Evolutionary conservation across 2,888 invertebrate genomes (phyloP), one percentile per base, ranked within the genome.

Genomic region (Lordiphosa fenestrarum): DNA sequence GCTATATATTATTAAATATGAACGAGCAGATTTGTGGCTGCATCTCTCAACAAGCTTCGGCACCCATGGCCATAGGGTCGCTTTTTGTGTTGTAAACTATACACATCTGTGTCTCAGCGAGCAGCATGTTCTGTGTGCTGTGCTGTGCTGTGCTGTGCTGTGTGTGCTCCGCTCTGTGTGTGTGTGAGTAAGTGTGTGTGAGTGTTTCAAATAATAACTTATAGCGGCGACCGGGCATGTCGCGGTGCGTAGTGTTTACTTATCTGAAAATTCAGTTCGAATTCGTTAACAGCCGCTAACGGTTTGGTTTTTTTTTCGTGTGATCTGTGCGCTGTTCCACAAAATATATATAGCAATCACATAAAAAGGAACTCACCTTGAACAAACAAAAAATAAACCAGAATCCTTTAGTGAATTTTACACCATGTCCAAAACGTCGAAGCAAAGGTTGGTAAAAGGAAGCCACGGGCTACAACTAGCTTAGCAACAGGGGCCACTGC

Each of bases 241-340:
- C 75, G 64, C 68, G 65, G 59, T 76, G 77, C 66, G 71, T 73
- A 66, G 63, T 83, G 66, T 83, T 83, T 81, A 81, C 77, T 69
- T 69, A 69, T 51, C 64, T 60, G 55, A 62, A 68, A 69, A 71
- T 74, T 83, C 75, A 83, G 83, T 83, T 71, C 48, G 71, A 71
- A 69, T 83, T 83, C 69, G 70, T 75, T 70, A 84, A 77, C 73
- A 73, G 84, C 58, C 82, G 81, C 84, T 77, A 81, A 75, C 78
- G 85, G 83, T 83, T 81, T 77, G 64, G 55, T 42, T 25, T 53
- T 30, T 36, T 36, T 38, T 44, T 33, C 6, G 51, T 47, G 9
- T 44, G 2, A 33, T 33, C 33, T 12, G 3, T 21, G 30, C 30
- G 30, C 30, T 23, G 23, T 23, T 23, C 23, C 23, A 30, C 30